Evolutionary conservation across 2,797 vertebrate genomes (phyloP).

Genomic region (Capromys pilorides): DNA sequence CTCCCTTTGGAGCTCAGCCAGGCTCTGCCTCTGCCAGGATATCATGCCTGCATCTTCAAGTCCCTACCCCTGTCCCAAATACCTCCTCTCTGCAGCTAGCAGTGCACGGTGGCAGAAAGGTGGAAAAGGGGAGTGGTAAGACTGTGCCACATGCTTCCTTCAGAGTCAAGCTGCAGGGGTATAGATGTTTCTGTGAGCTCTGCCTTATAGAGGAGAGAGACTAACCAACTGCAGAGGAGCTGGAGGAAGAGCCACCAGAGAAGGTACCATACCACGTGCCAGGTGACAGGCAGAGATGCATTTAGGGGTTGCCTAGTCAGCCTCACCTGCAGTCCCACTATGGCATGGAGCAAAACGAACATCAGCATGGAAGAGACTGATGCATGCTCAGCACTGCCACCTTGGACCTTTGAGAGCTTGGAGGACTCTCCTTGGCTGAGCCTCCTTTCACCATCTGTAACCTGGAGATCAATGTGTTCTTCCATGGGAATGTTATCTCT

Average conservation of each 20-base stretch:
- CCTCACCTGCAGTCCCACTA: not conserved
- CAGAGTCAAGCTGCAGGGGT: not conserved
- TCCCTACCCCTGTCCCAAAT: not conserved
- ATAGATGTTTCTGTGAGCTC: not conserved
- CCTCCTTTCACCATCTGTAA: not conserved
- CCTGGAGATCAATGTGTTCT: not conserved
- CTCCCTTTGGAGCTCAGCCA: not conserved
- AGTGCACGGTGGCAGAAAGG: not conserved
- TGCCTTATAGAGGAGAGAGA: not conserved
- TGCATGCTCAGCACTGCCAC: not conserved
- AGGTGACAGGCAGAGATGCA: not conserved
- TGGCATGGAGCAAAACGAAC: not conserved
- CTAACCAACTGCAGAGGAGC: not conserved
- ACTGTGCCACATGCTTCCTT: not conserved
- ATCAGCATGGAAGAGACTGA: not conserved
- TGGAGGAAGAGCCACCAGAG: not conserved
- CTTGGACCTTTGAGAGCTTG: not conserved
- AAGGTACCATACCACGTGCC: accelerated
- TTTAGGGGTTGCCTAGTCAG: accelerated
- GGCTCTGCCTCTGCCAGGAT: not conserved
- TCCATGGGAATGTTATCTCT: not conserved
- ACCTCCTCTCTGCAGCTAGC: not conserved
- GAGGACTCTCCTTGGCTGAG: not conserved
- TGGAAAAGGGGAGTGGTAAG: no score
- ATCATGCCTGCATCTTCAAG: not conserved